These are phyloP conservation scores for Chascanopsetta lugubris DNA, from an alignment of 2,113 vertebrate species.

Conservation along the genomic window DNA sequence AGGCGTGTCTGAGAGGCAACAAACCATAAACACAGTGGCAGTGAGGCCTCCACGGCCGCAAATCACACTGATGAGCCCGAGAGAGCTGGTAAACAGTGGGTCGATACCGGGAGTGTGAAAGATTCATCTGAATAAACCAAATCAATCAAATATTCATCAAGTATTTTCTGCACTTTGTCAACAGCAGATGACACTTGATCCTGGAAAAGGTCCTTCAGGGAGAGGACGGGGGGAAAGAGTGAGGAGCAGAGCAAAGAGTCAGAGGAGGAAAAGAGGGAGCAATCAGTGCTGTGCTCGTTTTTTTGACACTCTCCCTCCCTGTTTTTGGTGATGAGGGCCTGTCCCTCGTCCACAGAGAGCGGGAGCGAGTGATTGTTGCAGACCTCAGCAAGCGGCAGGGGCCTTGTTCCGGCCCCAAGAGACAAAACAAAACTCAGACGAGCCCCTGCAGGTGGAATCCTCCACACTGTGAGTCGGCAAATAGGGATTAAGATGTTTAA, in stretches of 20 bases:
- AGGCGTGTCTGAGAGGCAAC: slow-evolving; percentile 66
- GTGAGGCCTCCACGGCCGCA: slow-evolving; percentile 55
- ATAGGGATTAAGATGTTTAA: background rate
- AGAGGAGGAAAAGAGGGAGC: background rate
- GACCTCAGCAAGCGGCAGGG: slow-evolving; percentile 75
- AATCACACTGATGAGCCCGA: slow-evolving; percentile 59
- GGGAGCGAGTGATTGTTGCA: slow-evolving; percentile 81
- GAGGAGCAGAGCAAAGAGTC: slow-evolving; percentile 13
- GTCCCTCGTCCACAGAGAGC: slow-evolving; percentile 84
- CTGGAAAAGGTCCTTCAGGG: slow-evolving; percentile 19
- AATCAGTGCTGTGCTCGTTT: slow-evolving; percentile 60
- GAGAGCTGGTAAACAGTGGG: slow-evolving; percentile 45
- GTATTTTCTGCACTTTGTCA: slow-evolving; percentile 43
- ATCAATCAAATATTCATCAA: slow-evolving; percentile 67
- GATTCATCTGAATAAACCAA: slow-evolving; percentile 58
- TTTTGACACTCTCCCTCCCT: slow-evolving; percentile 62
- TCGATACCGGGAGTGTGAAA: slow-evolving; percentile 45
- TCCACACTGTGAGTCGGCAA: slow-evolving; percentile 77
- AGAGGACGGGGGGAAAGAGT: background rate
- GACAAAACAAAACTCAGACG: slow-evolving; percentile 85
- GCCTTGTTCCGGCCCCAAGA: slow-evolving; percentile 79
- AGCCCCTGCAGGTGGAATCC: slow-evolving; percentile 77
- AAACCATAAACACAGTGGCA: slow-evolving; percentile 61
- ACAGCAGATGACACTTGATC: slow-evolving; percentile 40
- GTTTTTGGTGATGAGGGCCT: slow-evolving; percentile 82